Conservation (phyloP, 53 echinoderm and acorn worm genomes). For the Crossaster papposus region DNA sequence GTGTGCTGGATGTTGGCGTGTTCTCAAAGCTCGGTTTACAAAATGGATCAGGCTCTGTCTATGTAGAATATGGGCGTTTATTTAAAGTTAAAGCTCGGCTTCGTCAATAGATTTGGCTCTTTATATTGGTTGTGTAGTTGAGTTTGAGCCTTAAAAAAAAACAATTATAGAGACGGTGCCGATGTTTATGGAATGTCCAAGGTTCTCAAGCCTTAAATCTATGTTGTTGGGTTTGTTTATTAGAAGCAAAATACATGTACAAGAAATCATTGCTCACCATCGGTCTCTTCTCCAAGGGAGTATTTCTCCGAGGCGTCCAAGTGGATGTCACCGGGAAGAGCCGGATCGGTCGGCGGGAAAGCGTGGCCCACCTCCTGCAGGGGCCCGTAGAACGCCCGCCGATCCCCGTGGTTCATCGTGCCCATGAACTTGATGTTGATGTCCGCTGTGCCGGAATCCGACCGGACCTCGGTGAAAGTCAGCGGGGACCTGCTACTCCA, state of each 20-base stretch:
- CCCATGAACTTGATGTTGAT: conserved; percentile 45
- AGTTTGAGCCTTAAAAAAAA: no score
- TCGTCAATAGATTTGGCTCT: no score
- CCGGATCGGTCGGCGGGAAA: conserved; percentile 20
- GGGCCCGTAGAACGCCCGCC: conserved; percentile 31
- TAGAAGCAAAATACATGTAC: no score
- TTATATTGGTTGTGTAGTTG: no score
- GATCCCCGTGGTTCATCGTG: conserved; percentile 43
- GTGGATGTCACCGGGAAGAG: conserved; percentile 39
- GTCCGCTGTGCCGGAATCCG: conserved; percentile 27
- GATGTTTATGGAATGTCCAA: neutral
- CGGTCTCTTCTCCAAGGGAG: conserved; percentile 22
- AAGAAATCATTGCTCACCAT: neutral
- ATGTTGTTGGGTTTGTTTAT: no score
- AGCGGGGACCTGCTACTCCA: conserved; percentile 50
- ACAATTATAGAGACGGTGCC: no score
- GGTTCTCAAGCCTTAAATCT: neutral
- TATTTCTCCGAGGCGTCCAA: conserved; percentile 51
- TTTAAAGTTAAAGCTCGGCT: no score
- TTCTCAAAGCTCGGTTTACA: no score
- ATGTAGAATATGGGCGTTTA: no score
- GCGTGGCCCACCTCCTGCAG: conserved; percentile 45
- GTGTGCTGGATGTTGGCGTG: no score
- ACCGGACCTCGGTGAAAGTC: conserved; percentile 52
- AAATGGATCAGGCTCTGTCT: no score